Percentiles rank a stretch among this genome's conserved stretches.
Conservation (phyloP, 2,797 vertebrate genomes). For the Microcaecilia unicolor region DNA sequence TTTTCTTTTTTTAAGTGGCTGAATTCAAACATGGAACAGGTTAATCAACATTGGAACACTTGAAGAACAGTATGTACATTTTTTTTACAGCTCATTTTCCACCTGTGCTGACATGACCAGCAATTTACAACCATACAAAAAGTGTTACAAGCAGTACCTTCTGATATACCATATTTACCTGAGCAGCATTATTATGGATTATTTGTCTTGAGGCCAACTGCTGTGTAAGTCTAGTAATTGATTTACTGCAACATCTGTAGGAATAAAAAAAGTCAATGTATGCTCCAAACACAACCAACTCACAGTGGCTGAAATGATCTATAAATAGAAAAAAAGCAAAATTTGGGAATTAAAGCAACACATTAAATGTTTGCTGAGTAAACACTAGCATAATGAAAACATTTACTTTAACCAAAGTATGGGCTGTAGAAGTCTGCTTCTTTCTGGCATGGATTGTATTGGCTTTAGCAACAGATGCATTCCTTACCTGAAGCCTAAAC, state of each 20-base stretch:
- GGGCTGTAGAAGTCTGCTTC: slow-evolving; percentile 7
- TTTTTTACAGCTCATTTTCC: slow-evolving; percentile 59
- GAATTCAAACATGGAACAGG: slow-evolving; percentile 24
- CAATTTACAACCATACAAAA: slow-evolving; percentile 67
- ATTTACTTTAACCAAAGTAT: slow-evolving; percentile 10
- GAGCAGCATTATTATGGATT: slow-evolving; percentile 60
- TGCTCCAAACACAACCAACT: slow-evolving; percentile 1
- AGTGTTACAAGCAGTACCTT: slow-evolving; percentile 64
- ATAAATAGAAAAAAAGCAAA: slow-evolving; percentile 11
- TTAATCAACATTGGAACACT: slow-evolving; percentile 17
- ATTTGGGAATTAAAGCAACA: background rate
- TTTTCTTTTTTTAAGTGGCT: slow-evolving; percentile 19
- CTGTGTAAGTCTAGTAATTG: slow-evolving; percentile 55
- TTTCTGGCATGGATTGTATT: background rate
- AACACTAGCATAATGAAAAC: background rate
- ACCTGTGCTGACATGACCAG: slow-evolving; percentile 65
- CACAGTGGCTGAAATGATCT: slow-evolving; percentile 3
- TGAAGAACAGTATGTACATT: slow-evolving; percentile 10
- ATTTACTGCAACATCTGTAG: slow-evolving; percentile 76
- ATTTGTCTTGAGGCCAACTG: slow-evolving; percentile 73
- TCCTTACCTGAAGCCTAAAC: slow-evolving; percentile 15
- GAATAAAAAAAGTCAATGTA: slow-evolving; percentile 33
- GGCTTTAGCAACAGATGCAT: background rate
- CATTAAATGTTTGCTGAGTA: slow-evolving; percentile 3
- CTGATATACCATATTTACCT: slow-evolving; percentile 68